phyloP scores from a whole-genome alignment of 2,113 vertebrate species.

The Oreochromis aureus region DNA sequence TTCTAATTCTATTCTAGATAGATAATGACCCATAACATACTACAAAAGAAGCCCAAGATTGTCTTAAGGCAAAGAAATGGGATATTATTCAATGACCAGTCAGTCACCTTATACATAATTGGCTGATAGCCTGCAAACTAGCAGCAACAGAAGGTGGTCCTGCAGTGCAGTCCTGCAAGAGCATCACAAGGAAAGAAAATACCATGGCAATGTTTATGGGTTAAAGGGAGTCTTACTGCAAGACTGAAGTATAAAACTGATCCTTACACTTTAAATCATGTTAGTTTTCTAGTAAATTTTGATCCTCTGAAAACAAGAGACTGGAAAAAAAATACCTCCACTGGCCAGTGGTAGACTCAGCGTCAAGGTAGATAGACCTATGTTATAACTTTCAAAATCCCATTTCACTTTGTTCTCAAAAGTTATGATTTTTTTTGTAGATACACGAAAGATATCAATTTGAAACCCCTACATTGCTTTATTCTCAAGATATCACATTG shows the following conservation, averaged over 20 bases:
- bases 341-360: background rate
- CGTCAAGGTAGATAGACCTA: background rate
- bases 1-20: no score
- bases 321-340: background rate
- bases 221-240: background rate
- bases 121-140: no score
- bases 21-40: no score
- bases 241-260: background rate
- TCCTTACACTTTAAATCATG: fast-evolving
- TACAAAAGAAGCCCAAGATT: no score
- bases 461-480: background rate
- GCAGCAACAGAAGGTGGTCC: no score
- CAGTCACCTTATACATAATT: no score
- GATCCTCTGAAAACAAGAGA: background rate
- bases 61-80: no score
- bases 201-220: background rate
- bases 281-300: background rate
- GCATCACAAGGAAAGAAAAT: background rate
- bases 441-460: fast-evolving
- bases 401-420: background rate
- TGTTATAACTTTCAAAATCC: background rate
- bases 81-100: no score
- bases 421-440: background rate
- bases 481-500: background rate
- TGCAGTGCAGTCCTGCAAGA: no score